Evolutionary conservation across 2,888 invertebrate genomes (phyloP), one percentile per base, ranked within the genome.

Genomic region (Lasioglossum marginatum): DNA sequence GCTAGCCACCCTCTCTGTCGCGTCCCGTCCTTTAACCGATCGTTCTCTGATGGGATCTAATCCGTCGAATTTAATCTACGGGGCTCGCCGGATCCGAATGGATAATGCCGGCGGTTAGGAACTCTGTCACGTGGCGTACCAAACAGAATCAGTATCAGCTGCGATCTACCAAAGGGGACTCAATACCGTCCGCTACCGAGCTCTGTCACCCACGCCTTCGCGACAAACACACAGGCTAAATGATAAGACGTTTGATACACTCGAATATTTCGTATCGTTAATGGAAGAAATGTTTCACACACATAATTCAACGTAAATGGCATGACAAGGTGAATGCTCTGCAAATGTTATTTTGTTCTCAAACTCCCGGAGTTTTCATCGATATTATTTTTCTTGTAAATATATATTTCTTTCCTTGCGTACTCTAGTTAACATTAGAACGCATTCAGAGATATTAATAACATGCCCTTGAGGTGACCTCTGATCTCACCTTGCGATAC

Each of bases 61-160:
- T 86, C 86, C 86, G 68, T 74, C 82, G 86, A 84, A 86, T 88
- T 88, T 88, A 88, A 88, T 88, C 86, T 83, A 72, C 80, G 74
- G 79, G 76, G 78, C 63, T 43, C 76, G 57, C 27, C 70, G 66
- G 77, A 86, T 79, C 77, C 80, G 68, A 88, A 81, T 77, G 86
- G 88, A 86, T 75, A 82, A 80, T 77, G 81, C 74, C 63, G 52
- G 87, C 73, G 87, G 87, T 87, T 81, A 82, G 85, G 82, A 83
- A 82, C 86, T 88, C 89, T 82, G 89, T 90, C 88, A 79, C 75
- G 77, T 82, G 90, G 87, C 83, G 81, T 85, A 84, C 89, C 91
- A 91, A 91, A 92, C 91, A 88, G 89, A 90, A 91, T 89, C 91
- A 83, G 86, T 88, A 92, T 92, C 90, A 89, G 89, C 76, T 90